Conservation (phyloP, 2,797 vertebrate genomes). For the Lacerta agilis region DNA sequence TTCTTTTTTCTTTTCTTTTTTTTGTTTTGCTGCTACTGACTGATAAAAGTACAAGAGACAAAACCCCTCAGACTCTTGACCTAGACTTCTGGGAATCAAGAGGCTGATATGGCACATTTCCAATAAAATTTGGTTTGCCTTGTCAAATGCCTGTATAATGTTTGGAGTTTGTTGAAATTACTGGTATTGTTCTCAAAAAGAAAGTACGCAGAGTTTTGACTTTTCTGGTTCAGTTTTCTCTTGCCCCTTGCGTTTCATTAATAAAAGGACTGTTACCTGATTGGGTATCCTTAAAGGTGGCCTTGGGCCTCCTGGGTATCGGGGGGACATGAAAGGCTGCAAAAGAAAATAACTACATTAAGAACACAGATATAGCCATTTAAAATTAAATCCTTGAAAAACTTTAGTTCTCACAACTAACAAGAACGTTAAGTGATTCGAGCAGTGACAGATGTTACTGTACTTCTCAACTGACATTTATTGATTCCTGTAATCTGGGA, state of each 20-base stretch:
- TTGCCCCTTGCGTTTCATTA: neutral
- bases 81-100: neutral
- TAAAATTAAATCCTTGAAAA: neutral
- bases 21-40: neutral
- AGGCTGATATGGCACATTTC: too few species aligned
- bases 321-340: constrained; percentile 98
- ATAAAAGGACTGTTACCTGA: constrained; percentile 83
- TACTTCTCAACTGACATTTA: neutral
- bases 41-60: neutral
- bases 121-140: neutral
- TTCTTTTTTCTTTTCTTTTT: neutral
- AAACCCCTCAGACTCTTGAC: neutral
- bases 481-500: neutral
- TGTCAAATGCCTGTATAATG: neutral
- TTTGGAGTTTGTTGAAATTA: neutral
- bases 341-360: constrained; percentile 46
- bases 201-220: neutral
- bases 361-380: constrained; percentile 25
- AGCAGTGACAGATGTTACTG: neutral
- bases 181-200: neutral
- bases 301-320: constrained; percentile 95
- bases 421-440: neutral
- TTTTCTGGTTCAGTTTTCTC: neutral
- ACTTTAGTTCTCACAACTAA: neutral
- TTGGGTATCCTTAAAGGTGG: constrained; percentile 95